These are phyloP conservation scores for Hydrolagus colliei DNA, from an alignment of 2,797 vertebrate species.

Conservation along the genomic window DNA sequence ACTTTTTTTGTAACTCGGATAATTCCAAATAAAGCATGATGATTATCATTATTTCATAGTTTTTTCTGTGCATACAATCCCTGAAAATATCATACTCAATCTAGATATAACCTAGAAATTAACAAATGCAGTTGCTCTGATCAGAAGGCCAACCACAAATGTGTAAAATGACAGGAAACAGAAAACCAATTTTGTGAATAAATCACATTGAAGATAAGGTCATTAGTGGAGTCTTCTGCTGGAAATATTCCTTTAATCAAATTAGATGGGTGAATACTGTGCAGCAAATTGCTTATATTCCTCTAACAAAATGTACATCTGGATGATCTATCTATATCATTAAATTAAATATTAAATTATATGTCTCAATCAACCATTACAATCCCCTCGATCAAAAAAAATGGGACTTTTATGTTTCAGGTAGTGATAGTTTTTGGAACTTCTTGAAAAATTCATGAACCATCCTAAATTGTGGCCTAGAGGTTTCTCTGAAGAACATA, in stretches of 20 bases:
- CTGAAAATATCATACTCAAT: too few relatives aligned
- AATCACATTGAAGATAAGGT: too few relatives aligned
- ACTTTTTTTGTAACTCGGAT: too few relatives aligned
- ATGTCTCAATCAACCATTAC: background rate
- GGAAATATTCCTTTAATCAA: background rate
- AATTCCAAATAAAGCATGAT: too few relatives aligned
- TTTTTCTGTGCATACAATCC: too few relatives aligned
- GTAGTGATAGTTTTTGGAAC: background rate
- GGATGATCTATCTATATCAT: background rate
- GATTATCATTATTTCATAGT: too few relatives aligned
- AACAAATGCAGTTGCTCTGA: too few relatives aligned
- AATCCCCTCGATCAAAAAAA: background rate
- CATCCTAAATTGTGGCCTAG: background rate
- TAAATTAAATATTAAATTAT: background rate
- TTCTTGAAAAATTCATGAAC: background rate
- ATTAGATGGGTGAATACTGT: background rate
- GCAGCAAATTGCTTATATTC: background rate
- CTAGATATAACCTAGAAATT: too few relatives aligned
- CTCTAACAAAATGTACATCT: background rate
- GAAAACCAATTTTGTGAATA: too few relatives aligned
- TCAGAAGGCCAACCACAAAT: too few relatives aligned
- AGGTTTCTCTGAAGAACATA: background rate
- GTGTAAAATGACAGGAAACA: too few relatives aligned
- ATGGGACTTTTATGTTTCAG: background rate
- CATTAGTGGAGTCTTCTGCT: background rate